Percentiles rank a stretch among this genome's conserved stretches.
phyloP scores from a whole-genome alignment of 1,140 invertebrate genomes.

The Laupala kohalensis region DNA sequence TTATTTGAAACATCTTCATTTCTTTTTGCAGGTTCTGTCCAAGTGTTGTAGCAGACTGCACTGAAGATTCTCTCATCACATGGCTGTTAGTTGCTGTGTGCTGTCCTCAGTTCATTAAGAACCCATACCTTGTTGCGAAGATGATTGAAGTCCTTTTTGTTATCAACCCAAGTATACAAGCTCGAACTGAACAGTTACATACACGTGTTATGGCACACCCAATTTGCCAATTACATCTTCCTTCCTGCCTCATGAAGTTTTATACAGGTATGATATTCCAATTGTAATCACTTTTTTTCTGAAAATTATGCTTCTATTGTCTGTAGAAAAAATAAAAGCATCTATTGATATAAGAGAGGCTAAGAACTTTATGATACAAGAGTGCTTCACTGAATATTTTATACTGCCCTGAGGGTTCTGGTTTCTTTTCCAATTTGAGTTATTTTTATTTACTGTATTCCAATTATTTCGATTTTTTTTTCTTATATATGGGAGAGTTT shows the following conservation, averaged over 20 bases:
- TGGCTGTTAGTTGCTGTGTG: conserved; percentile 83
- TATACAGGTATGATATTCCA: conserved; percentile 65
- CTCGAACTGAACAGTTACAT: conserved; percentile 45
- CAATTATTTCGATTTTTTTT: too few relatives aligned
- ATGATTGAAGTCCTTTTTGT: conserved; percentile 89
- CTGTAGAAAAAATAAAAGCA: too few relatives aligned
- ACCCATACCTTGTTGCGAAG: conserved; percentile 92
- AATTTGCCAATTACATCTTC: conserved; percentile 66
- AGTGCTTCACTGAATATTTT: too few relatives aligned
- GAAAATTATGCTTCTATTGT: too few relatives aligned
- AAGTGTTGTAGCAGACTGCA: conserved; percentile 55
- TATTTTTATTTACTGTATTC: too few relatives aligned
- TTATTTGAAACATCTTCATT: neutral
- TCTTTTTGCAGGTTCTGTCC: conserved; percentile 53
- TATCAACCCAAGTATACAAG: conserved; percentile 70
- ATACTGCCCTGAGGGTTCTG: too few relatives aligned
- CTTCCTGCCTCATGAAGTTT: conserved; percentile 90
- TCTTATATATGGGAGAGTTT: too few relatives aligned
- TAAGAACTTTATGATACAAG: too few relatives aligned
- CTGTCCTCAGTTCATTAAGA: conserved; percentile 78
- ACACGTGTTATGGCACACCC: conserved; percentile 68
- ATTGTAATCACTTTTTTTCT: too few relatives aligned
- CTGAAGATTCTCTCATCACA: conserved; percentile 71
- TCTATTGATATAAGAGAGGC: too few relatives aligned
- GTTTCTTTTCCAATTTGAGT: too few relatives aligned